Base-by-base conservation (phyloP, 2,113 vertebrate species). In the Agelaius phoeniceus region DNA sequence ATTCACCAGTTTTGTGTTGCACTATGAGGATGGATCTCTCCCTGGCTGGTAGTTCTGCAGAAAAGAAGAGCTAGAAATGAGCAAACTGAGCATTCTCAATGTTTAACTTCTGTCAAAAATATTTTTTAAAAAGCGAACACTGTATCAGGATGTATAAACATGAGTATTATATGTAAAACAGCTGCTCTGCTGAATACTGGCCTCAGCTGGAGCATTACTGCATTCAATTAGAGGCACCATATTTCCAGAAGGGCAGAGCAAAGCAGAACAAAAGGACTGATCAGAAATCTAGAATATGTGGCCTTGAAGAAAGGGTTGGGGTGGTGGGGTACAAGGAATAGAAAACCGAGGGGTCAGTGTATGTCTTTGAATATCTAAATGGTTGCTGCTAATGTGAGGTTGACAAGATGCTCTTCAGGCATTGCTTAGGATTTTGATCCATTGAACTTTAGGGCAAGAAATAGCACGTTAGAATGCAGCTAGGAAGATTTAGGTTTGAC, bases 151-250 rank as follows among this genome's bases (percentile, higher is more conserved):
- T 93, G 89, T 94, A 92, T 93, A 96, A 95, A 94, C 92, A 92
- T 39, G 68, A 90, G 63, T 92, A 74, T 90, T 96, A 89, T 95
- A 95, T 93, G 90, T 81, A 92, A 97, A 93, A 92, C 94, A 97
- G 75, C 83, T 96, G 94, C 88, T 93, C 68, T 92, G 75, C 72
- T 86, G 72, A 83, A 90, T 48, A 48, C 72, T 59, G 76, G 79
- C 55, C 65, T 93, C 83, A 93, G 79, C 79, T 94, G 94, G 73
- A 93, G 65, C 65, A 44, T 85, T 92, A 88, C 83, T 96, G 94
- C 48, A 97, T 88, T 68, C 80, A 95, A 89, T 95, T 94, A 97
- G 39, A 89, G 65, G 72, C 68, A 86, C 68, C n/a, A 28, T 92
- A 83, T 93, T 95, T 93, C 67, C 79, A 90, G 63, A 88, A 94